These are phyloP conservation scores for Scaeva pyrastri DNA, from an alignment of 2,888 invertebrate species.

Conservation along the genomic window DNA sequence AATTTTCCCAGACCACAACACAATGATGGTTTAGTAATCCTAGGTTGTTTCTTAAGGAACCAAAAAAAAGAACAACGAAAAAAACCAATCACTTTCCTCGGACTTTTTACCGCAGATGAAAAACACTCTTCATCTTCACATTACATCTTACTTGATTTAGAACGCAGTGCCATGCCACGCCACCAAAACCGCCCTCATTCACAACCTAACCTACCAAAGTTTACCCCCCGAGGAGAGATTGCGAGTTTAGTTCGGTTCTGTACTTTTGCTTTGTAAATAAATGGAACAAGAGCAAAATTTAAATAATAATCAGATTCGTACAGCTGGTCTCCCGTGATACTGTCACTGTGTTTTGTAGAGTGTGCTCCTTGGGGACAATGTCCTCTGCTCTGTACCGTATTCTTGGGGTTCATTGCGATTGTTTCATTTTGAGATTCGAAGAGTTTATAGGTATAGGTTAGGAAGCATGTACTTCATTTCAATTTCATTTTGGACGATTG, in stretches of 20 bases:
- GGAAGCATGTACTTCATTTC: neutral
- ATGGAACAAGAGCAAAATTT: conserved; percentile 33
- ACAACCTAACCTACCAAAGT: neutral
- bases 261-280: neutral
- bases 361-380: conserved; percentile 39
- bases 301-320: conserved; percentile 62
- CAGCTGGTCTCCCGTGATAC: conserved; percentile 55
- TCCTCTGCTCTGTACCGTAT: neutral
- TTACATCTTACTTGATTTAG: conserved; percentile 23
- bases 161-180: neutral
- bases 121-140: neutral
- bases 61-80: neutral
- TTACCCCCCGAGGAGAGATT: neutral
- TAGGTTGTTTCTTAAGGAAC: neutral
- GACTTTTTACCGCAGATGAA: neutral
- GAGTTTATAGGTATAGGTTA: neutral
- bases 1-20: neutral
- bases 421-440: neutral
- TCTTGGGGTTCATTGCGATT: conserved; percentile 36
- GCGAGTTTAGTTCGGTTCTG: neutral
- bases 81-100: neutral
- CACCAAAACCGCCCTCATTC: neutral
- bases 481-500: conserved; percentile 48
- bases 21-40: neutral
- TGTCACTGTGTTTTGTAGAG: neutral